These are phyloP conservation scores for Rhynchophorus ferrugineus DNA, from an alignment of 1,140 invertebrate species.

Conservation along the genomic window DNA sequence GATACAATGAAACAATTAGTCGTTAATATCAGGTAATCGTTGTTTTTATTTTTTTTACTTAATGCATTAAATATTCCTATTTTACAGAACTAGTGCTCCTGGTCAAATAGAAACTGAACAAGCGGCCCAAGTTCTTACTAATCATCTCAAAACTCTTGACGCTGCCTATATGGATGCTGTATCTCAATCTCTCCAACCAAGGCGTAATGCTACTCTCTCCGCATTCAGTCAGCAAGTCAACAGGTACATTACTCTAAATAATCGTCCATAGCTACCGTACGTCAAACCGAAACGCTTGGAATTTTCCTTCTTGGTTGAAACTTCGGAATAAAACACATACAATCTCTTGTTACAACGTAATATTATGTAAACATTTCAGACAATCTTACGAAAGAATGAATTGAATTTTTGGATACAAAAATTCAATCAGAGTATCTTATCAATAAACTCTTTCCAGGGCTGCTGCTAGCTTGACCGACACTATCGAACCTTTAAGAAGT, in stretches of 20 bases:
- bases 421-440: too few species aligned
- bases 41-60: slow-evolving; percentile 2
- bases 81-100: slow-evolving; percentile 60
- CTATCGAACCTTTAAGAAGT: slow-evolving; percentile 69
- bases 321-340: too few species aligned
- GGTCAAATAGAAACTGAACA: slow-evolving; percentile 89
- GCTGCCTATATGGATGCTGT: slow-evolving; percentile 80
- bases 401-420: too few species aligned
- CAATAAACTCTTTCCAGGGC: slow-evolving; percentile 45
- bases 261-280: too few species aligned
- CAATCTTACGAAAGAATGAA: too few species aligned
- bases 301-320: too few species aligned
- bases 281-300: too few species aligned
- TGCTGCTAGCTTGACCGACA: slow-evolving; percentile 67
- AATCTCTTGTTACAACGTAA: too few species aligned
- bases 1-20: slow-evolving; percentile 94
- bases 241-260: too few species aligned
- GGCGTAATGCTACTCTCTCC: slow-evolving; percentile 70
- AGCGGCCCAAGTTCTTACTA: slow-evolving; percentile 70
- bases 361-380: too few species aligned
- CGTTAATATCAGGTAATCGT: slow-evolving; percentile 66
- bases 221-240: slow-evolving; percentile 43
- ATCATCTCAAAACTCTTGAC: slow-evolving; percentile 75
- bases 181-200: slow-evolving; percentile 67
- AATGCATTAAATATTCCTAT: background rate